Evolutionary conservation across 2,113 vertebrate species (phyloP), one percentile per base, ranked within the genome.

Genomic region (Myiopsitta monachus): DNA sequence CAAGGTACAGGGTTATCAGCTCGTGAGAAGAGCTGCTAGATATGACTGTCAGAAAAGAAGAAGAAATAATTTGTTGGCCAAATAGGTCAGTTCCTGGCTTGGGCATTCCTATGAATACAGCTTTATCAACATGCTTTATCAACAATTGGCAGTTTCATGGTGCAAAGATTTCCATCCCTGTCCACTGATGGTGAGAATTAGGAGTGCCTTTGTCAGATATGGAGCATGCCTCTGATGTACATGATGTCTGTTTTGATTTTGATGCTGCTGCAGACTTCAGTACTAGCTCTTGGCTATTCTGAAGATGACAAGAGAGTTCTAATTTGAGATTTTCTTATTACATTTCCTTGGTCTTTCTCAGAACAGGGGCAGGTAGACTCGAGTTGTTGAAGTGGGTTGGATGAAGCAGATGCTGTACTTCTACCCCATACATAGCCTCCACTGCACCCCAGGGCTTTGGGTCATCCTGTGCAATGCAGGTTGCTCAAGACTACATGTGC

Each of bases 381-480:
- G 26, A 26, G 9, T 31, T 73, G 27, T 83, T 57, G 72, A 77
- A 88, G 17, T 67, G 72, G 12, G 18, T 78, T 43, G 39, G 21
- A 43, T 59, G 68, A 83, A 88, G 68, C 23, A 86, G 38, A 7
- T 94, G 46, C 27, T 79, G 7, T 76, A 16, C 61, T 88, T 90
- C 55, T 81, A 69, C 18, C 31, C 46, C n/a, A 38, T 0, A 0
- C 31, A 7, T 18, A 77, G 7, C 61, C 36, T 88, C 51, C 54
- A 46, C n/a, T 75, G 28, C 54, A 51, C 28, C 14, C 6, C 6
- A 5, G 67, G 11, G 33, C 64, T 67, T 49, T 62, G 69, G 62
- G 43, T 79, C 31, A 57, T 47, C 44, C 55, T 41, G 18, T 55
- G 46, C 72, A 33, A 10, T 59, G 10, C 55, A 66, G 41, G 21